Percentiles rank a stretch among this genome's conserved stretches.
These are phyloP conservation scores for Dicranocentrus wangi DNA, from an alignment of 2,888 invertebrate genomes.

Conservation along the genomic window DNA sequence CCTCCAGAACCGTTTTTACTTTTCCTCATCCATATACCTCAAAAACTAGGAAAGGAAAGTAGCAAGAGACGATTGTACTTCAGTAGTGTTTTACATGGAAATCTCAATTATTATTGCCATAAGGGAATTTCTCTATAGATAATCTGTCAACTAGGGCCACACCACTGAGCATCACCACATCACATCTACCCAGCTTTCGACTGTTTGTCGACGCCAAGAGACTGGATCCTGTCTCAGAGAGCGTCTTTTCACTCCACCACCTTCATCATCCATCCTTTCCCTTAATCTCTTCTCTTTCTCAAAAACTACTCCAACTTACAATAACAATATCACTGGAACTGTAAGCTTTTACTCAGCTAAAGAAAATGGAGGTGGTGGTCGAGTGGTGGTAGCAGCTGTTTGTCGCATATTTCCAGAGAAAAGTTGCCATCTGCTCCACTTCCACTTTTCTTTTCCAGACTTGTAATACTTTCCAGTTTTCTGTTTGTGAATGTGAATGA, in stretches of 20 bases:
- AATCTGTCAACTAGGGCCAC: constrained; percentile 33
- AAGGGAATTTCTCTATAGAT: constrained; percentile 23
- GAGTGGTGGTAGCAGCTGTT: constrained; percentile 48
- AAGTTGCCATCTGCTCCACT: constrained; percentile 48
- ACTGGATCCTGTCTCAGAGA: constrained; percentile 2
- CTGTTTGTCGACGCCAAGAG: too few species aligned
- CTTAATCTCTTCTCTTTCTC: constrained; percentile 6
- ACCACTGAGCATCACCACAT: too few species aligned
- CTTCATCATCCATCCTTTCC: constrained; percentile 6
- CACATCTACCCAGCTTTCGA: too few species aligned
- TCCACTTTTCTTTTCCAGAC: constrained; percentile 16
- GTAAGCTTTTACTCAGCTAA: background rate
- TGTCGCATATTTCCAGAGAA: constrained; percentile 50
- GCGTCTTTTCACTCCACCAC: constrained; percentile 19
- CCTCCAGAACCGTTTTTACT: background rate
- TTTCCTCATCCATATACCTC: background rate
- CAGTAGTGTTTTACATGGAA: background rate
- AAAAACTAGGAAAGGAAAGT: too few species aligned
- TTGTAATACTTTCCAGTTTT: too few species aligned
- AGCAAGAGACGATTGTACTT: too few species aligned
- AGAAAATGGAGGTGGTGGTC: too few species aligned
- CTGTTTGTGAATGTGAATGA: background rate
- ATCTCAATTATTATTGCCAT: constrained; percentile 16
- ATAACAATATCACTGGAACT: too few species aligned
- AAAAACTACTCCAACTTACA: constrained; percentile 11